Base-by-base conservation (phyloP, 2,888 invertebrate species). In the Drosophila demipolita region DNA sequence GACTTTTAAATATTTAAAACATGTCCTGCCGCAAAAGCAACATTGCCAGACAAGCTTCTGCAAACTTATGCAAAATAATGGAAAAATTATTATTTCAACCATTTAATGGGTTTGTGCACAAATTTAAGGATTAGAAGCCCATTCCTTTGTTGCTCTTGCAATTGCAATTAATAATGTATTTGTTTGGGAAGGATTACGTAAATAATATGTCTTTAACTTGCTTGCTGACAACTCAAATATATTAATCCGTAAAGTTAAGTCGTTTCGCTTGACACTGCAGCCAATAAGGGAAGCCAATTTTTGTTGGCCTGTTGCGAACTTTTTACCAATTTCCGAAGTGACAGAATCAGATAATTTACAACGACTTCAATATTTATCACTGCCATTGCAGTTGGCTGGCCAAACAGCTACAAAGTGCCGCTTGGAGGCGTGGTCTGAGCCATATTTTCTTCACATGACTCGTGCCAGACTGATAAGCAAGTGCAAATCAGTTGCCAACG, bases 341-440 rank as follows among this genome's bases (percentile, higher is more conserved):
- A 90, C 91, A 92, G 90, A 91, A 91, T 90, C 91, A 91, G 91
- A 87, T 84, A 91, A 91, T 91, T 91, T 91, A 90, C 86, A 89
- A 80, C 89, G 83, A 91, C 89, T 90, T 91, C 91, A 90, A 91
- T 91, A 85, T 87, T 77, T 87, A 91, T 91, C 90, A 83, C 75
- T 74, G 78, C 79, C 80, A 77, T 75, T 88, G 82, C 85, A 83
- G 74, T 87, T 83, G 82, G 80, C 75, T 88, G 78, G 50, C 52
- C 55, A 79, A 77, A 76, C 65, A 78, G 65, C 77, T 75, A 77
- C 78, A 71, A 77, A 85, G 23, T 52, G 75, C 66, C 17, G 66
- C 33, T 61, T 40, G 49, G 36, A 59, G 89, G 89, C 87, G 83
- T 87, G 82, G 75, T 66, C 59, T 48, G 57, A 29, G 73, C 70